Conservation (phyloP, 2,797 vertebrate species). For the Neostethus bicornis region DNA sequence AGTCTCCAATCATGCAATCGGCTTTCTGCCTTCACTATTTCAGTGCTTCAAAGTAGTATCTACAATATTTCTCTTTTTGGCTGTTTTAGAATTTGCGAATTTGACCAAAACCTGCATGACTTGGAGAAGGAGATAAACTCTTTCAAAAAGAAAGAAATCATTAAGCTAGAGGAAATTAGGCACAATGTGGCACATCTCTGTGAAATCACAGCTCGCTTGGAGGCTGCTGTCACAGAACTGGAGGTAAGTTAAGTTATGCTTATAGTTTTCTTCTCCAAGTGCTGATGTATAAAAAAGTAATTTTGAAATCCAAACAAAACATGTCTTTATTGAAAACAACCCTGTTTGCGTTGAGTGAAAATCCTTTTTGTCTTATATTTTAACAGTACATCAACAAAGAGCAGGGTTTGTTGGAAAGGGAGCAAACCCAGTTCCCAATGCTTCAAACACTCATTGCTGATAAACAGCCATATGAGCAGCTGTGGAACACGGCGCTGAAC, state of each 20-base stretch:
- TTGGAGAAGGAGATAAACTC: slow-evolving; percentile 79
- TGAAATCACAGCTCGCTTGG: slow-evolving; percentile 79
- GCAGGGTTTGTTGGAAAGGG: slow-evolving; percentile 84
- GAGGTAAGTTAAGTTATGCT: slow-evolving; percentile 75
- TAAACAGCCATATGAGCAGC: slow-evolving; percentile 88
- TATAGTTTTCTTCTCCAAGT: background rate
- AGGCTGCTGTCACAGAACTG: slow-evolving; percentile 79
- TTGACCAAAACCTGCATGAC: slow-evolving; percentile 75
- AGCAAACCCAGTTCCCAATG: slow-evolving; percentile 84
- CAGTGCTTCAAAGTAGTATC: background rate
- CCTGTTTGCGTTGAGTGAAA: background rate
- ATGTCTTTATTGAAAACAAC: background rate
- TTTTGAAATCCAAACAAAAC: background rate
- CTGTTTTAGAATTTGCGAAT: slow-evolving; percentile 75
- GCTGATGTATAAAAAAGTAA: background rate
- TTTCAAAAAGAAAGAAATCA: slow-evolving; percentile 82
- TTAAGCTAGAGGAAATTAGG: slow-evolving; percentile 83
- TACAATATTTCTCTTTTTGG: slow-evolving; percentile 9
- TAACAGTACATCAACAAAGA: slow-evolving; percentile 88
- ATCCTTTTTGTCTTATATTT: background rate
- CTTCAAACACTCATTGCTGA: slow-evolving; percentile 81
- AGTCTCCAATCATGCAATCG: background rate
- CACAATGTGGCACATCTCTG: slow-evolving; percentile 82
- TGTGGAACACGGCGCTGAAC: slow-evolving; percentile 86
- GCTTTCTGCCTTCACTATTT: background rate